A percentile compares a stretch with the other conserved stretches of the same genome.
phyloP scores from a whole-genome alignment of 2,888 invertebrate genomes.

The Achlya flavicornis region DNA sequence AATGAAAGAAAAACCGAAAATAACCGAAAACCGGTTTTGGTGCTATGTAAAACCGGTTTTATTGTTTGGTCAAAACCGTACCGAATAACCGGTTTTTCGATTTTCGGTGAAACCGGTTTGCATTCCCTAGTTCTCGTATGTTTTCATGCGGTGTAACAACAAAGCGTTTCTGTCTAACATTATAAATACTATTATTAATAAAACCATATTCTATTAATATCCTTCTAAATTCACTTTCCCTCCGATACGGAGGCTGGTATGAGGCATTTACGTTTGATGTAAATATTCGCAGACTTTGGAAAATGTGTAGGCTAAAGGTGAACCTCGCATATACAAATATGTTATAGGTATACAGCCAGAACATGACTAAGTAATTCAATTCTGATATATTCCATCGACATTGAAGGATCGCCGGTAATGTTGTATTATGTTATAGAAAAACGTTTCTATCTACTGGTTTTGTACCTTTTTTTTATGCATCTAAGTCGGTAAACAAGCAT shows the following conservation, averaged over 20 bases:
- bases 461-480: not conserved
- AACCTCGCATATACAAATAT: conserved; percentile 25
- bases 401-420: conserved; percentile 13
- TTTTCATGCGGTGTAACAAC: too few species aligned
- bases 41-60: too few species aligned
- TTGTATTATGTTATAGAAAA: conserved; percentile 3
- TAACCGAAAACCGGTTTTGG: too few species aligned
- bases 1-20: too few species aligned
- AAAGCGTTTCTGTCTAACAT: too few species aligned
- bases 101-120: too few species aligned
- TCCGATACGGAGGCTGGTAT: conserved; percentile 30
- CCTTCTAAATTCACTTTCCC: conserved; percentile 24
- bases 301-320: conserved; percentile 26
- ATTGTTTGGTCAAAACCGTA: too few species aligned
- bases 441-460: not conserved
- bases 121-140: too few species aligned
- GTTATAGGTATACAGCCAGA: conserved; percentile 18
- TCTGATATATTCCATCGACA: conserved; percentile 31
- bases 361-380: conserved; percentile 59
- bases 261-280: conserved; percentile 34
- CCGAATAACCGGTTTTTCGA: too few species aligned
- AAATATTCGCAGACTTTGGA: conserved; percentile 31
- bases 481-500: too few species aligned
- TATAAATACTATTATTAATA: too few species aligned
- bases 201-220: conserved; percentile 23